Conservation (phyloP, 1,140 invertebrate species). For the Drosophila burlai region DNA sequence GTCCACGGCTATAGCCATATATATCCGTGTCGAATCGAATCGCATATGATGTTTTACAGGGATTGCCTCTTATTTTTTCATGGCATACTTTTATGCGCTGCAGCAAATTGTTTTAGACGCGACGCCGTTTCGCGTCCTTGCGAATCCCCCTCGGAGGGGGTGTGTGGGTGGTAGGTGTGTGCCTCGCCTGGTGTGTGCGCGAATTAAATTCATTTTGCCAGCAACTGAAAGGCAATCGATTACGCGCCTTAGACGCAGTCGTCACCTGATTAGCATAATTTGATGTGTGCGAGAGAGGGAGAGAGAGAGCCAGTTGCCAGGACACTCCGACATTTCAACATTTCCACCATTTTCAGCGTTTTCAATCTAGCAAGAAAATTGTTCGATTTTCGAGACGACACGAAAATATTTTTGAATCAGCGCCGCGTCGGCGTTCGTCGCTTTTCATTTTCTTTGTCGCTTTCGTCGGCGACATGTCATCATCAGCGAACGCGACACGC, state of each 20-base stretch:
- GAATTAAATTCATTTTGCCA: constrained; percentile 55
- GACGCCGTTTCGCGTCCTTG: constrained; percentile 29
- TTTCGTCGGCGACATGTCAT: constrained; percentile 56
- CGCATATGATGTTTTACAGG: constrained; percentile 19
- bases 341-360: constrained; percentile 21
- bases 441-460: constrained; percentile 15
- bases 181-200: background rate
- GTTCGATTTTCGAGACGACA: constrained; percentile 55
- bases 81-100: constrained; percentile 49
- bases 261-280: constrained; percentile 74
- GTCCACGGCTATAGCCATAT: too few species aligned
- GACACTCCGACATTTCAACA: constrained; percentile 24
- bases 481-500: constrained; percentile 55
- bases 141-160: background rate
- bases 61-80: constrained; percentile 16
- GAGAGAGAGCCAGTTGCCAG: constrained; percentile 32
- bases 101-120: constrained; percentile 50
- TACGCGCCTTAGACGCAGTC: constrained; percentile 42
- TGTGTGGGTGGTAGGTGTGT: too few species aligned
- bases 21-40: constrained; percentile 6
- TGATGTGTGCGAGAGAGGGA: constrained; percentile 55
- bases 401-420: constrained; percentile 60
- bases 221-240: constrained; percentile 58
- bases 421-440: background rate
- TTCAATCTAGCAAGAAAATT: constrained; percentile 53